A percentile compares a stretch with the other conserved stretches of the same genome.
These are phyloP conservation scores for Liolophura sinensis DNA, from an alignment of 1,140 invertebrate genomes.

Conservation along the genomic window DNA sequence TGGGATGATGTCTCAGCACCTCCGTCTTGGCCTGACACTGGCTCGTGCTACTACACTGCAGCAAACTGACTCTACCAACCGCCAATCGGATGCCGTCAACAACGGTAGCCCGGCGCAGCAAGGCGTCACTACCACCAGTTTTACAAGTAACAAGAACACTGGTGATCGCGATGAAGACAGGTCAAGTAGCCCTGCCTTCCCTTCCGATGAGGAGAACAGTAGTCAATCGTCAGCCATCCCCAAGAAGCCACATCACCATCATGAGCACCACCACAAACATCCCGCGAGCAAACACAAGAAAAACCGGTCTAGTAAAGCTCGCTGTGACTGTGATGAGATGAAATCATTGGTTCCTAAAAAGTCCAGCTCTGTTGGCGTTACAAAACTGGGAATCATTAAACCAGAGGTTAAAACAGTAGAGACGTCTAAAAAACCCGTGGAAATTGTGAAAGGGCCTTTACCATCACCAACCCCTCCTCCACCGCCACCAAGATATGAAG, in stretches of 20 bases:
- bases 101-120: neutral
- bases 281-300: neutral
- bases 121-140: conserved; percentile 39
- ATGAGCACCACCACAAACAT: neutral
- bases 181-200: conserved; percentile 92
- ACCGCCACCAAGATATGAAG: too few relatives aligned
- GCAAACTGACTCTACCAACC: too few relatives aligned
- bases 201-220: conserved; percentile 81
- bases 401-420: too few relatives aligned
- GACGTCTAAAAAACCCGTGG: too few relatives aligned
- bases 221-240: conserved; percentile 64
- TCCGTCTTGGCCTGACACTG: neutral
- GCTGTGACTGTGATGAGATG: too few relatives aligned
- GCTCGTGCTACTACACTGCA: too few relatives aligned
- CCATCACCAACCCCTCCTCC: too few relatives aligned
- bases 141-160: conserved; percentile 35
- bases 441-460: too few relatives aligned
- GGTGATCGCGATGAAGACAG: conserved; percentile 72
- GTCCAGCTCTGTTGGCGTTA: too few relatives aligned
- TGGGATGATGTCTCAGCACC: conserved; percentile 15
- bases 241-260: conserved; percentile 25
- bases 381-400: too few relatives aligned
- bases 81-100: neutral
- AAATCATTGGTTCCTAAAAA: too few relatives aligned
- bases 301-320: too few relatives aligned